Evolutionary conservation across 1,140 invertebrate species (phyloP), one percentile per base, ranked within the genome.

Genomic region (Cydia amplana): DNA sequence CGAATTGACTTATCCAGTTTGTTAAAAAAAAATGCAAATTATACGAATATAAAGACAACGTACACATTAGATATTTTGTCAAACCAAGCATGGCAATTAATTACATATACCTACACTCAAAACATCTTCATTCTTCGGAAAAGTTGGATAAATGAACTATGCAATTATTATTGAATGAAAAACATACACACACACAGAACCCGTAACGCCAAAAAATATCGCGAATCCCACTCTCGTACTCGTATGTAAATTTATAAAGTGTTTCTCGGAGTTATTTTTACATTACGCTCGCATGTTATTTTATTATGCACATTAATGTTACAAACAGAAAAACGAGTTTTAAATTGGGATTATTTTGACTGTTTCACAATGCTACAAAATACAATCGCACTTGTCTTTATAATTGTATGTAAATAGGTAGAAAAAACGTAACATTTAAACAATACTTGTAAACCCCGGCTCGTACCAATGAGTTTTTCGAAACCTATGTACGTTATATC

Each of bases 211-310:
- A 18, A n/a, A 70, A 25, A 18, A 18, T 20, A 18, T 3, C 32
- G 18, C 1, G 18, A 23, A 70, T 36, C 32, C 32, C 28, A 70
- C 65, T 70, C 65, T 70, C 32, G 23, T 36, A 70, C 65, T 70
- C 32, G 23, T 36, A 70, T 70, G 65, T 70, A 70, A 70, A 70
- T 70, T 70, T 70, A 20, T 70, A 70, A 70, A 70, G 65, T 70
- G 65, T 18, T 70, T 28, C 32, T 70, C 32, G 18, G 16, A n/a
- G 65, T 43, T 70, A 70, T 70, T 70, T 70, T 70, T 70, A 70
- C 65, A 70, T 70, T 70, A 70, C 28, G 28, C 40, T 40, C 16
- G 65, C 28, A 70, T 36, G 28, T 70, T 70, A 70, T 36, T 70
- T 70, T 70, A 70, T 70, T 70, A 70, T 36, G 28, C n/a, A 36